Conservation (phyloP, 1,140 invertebrate species). For the Drosophila prosaltans region DNA sequence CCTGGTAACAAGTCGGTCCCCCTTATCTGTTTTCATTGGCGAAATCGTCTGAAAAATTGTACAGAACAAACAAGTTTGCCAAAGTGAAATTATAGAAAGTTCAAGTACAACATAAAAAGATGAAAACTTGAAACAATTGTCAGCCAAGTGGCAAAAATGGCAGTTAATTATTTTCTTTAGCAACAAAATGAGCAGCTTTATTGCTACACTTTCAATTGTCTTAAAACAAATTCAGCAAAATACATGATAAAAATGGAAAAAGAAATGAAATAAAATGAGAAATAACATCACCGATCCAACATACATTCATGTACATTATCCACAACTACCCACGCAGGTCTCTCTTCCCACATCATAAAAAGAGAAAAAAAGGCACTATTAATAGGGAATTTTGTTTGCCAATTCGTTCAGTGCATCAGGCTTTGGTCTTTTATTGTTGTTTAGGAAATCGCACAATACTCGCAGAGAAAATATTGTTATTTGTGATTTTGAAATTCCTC, state of each 20-base stretch:
- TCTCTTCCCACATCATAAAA: neutral
- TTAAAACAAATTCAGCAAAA: conserved; percentile 1
- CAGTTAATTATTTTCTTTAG: conserved; percentile 51
- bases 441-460: conserved; percentile 11
- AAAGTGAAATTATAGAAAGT: conserved; percentile 7
- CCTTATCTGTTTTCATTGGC: neutral
- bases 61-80: conserved; percentile 10
- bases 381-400: conserved; percentile 8
- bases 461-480: conserved; percentile 5
- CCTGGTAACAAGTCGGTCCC: neutral
- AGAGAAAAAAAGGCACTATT: neutral
- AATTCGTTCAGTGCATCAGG: neutral
- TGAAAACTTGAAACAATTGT: conserved; percentile 55
- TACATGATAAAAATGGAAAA: neutral
- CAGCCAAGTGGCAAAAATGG: conserved; percentile 49
- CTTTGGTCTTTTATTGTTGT: conserved; percentile 31
- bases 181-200: conserved; percentile 1
- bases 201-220: conserved; percentile 8
- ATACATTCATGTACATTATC: neutral
- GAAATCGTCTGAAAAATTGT: neutral
- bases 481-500: conserved; percentile 58
- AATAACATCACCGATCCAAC: neutral
- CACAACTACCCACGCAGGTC: conserved; percentile 1
- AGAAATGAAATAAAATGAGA: neutral
- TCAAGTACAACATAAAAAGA: neutral